Evolutionary conservation across 1,140 invertebrate genomes (phyloP).

Genomic region (Aphelinus atriplicis): DNA sequence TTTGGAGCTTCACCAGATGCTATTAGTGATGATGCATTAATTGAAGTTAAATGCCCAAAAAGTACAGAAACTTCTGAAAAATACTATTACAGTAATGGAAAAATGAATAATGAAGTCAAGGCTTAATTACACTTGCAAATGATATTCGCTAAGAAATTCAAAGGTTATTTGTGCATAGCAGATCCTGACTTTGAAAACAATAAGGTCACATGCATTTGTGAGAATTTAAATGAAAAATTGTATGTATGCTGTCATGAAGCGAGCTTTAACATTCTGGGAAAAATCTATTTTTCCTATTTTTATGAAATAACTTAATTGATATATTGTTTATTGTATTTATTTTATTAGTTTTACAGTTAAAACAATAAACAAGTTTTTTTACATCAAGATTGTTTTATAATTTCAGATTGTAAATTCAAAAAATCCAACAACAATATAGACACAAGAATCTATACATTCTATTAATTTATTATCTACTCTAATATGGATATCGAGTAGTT

Average conservation of each 20-base stretch:
- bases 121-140: slow-evolving; percentile 66
- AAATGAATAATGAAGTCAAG: slow-evolving; percentile 59
- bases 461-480: slow-evolving; percentile 47
- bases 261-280: not conserved
- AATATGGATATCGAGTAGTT: slow-evolving; percentile 53
- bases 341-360: slow-evolving; percentile 2
- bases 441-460: slow-evolving; percentile 42
- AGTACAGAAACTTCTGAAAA: slow-evolving; percentile 58
- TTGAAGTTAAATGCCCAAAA: slow-evolving; percentile 64
- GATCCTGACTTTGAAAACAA: slow-evolving; percentile 44
- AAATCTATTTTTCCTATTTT: slow-evolving; percentile 26
- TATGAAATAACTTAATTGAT: no score
- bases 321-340: slow-evolving; percentile 12
- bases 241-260: slow-evolving; percentile 20
- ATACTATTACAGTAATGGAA: slow-evolving; percentile 52
- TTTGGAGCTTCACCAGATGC: slow-evolving; percentile 63
- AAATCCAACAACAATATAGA: no score
- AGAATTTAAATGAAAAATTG: not conserved
- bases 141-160: slow-evolving; percentile 57
- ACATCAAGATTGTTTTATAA: slow-evolving; percentile 40
- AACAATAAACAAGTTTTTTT: not conserved
- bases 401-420: slow-evolving; percentile 49
- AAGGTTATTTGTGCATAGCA: slow-evolving; percentile 53
- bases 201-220: slow-evolving; percentile 21
- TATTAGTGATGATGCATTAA: slow-evolving; percentile 59